Base-by-base conservation (phyloP, 2,113 vertebrate genomes). In the Oxyura jamaicensis region DNA sequence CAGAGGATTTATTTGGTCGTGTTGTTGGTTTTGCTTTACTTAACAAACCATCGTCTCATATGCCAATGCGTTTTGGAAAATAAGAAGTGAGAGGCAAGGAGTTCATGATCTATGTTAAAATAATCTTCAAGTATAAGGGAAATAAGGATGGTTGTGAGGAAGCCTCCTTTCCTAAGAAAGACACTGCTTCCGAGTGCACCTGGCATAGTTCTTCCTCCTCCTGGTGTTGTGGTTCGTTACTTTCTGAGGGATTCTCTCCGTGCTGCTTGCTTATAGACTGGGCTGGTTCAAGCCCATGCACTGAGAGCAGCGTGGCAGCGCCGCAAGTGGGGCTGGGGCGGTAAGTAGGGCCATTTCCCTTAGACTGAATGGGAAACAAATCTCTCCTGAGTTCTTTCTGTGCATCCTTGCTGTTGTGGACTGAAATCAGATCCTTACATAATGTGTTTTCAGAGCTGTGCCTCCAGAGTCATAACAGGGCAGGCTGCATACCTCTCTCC, bases 401-500 rank as follows among this genome's bases (percentile, higher is more conserved):
- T 91, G 77, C 66, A 86, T 91, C 88, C 79, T 88, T 5, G 0
- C 74, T 87, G 53, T 76, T 42, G 36, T 67, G 83, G 85, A 33
- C 75, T 93, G 79, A 69, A 91, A 81, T 62, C 28, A 74, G 86
- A 78, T 88, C 92, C 74, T 91, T 80, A 62, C 83, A 42, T 69
- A 68, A 93, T 18, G 67, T 77, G 62, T 94, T 96, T 91, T 68
- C 84, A 71, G 79, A 86, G 81, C 91, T 80, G 75, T 76, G 66
- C 83, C 65, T 83, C 29, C 35, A 3, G 55, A 56, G 66, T 44
- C 13, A 3, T 12, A 12, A 82, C 52, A 7, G 4, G 16, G 82
- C 78, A 71, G 88, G 71, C 84, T 91, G 85, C 92, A 88, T 93
- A 79, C 83, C 72, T 96, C 62, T 59, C 88, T 93, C 72, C 91